Percentiles rank a stretch among this genome's conserved stretches.
Evolutionary conservation across 2,888 invertebrate species (phyloP).

Genomic region (Nematopogon swammerdamellus): DNA sequence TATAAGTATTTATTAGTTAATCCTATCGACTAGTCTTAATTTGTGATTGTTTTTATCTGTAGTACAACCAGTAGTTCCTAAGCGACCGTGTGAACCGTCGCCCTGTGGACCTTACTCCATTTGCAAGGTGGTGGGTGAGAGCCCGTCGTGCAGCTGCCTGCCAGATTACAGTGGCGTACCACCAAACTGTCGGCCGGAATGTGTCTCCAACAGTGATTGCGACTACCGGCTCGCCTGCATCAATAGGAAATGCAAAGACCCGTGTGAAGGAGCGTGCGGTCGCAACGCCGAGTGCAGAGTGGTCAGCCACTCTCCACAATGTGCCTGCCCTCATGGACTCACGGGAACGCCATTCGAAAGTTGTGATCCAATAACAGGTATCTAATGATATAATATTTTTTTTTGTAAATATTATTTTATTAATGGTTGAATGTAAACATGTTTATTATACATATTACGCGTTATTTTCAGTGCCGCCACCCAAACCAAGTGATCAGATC

Average conservation of each 20-base stretch:
- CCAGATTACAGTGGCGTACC: constrained; percentile 71
- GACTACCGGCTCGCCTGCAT: constrained; percentile 71
- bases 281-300: constrained; percentile 73
- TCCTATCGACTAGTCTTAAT: constrained; percentile 7
- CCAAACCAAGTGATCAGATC: constrained; percentile 20
- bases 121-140: constrained; percentile 54
- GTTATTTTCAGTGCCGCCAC: constrained; percentile 17
- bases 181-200: constrained; percentile 77
- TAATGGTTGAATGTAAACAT: not conserved
- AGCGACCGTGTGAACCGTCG: constrained; percentile 61
- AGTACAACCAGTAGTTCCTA: too few species aligned
- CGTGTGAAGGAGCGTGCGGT: constrained; percentile 79
- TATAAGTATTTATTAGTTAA: too few species aligned
- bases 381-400: constrained; percentile 1
- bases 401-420: not conserved
- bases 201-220: constrained; percentile 79
- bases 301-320: constrained; percentile 82
- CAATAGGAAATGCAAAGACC: constrained; percentile 74
- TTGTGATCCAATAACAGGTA: constrained; percentile 50
- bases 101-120: constrained; percentile 81
- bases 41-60: too few species aligned
- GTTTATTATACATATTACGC: not conserved
- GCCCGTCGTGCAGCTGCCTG: constrained; percentile 69
- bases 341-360: constrained; percentile 77
- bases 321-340: constrained; percentile 67